Evolutionary conservation across 2,113 vertebrate species (phyloP), one percentile per base, ranked within the genome.

Genomic region (Lepus americanus): DNA sequence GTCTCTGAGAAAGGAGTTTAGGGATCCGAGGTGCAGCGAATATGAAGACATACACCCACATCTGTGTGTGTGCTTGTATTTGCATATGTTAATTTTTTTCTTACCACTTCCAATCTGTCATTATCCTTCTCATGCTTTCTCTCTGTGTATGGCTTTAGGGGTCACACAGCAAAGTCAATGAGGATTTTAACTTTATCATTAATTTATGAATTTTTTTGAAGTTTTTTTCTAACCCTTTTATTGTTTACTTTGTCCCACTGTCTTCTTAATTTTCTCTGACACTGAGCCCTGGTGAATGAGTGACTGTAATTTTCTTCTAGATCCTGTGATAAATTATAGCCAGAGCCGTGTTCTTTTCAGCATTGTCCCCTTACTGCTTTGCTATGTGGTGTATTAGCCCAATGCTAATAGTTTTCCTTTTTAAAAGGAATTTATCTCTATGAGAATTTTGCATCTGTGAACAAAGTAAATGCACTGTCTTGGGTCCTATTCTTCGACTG

Each of bases 201-300:
- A 44, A 69, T 88, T 87, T 49, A n/a, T 84, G 92, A 84, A 64
- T 74, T 66, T 92, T n/a, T 39, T 39, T 80, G 53, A 80, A 49
- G 1, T 0, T 59, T 19, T 80, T 76, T 70, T 17, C 44, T 70
- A 95, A 76, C 25, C 63, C 10, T 64, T 61, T 80, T 36, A 36
- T 53, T 44, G 14, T 14, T 25, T 76, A 76, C 53, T 49, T 96
- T 22, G 12, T 67, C 29, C 77, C 33, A 76, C 3, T 19, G 0
- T 64, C 44, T 84, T 19, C 44, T 22, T 39, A n/a, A 29, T 44
- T 6, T 63, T 3, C 6, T 49, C 29, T 80, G 29, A 80, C 23
- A 55, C 19, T 36, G 31, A 31, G 3, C 44, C 17, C 9, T 64
- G n/a, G 31, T 82, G 63, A 63, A 33, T 72, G 64, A 83, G 14